phyloP scores from a whole-genome alignment of 2,113 vertebrate genomes.

The Podilymbus podiceps region DNA sequence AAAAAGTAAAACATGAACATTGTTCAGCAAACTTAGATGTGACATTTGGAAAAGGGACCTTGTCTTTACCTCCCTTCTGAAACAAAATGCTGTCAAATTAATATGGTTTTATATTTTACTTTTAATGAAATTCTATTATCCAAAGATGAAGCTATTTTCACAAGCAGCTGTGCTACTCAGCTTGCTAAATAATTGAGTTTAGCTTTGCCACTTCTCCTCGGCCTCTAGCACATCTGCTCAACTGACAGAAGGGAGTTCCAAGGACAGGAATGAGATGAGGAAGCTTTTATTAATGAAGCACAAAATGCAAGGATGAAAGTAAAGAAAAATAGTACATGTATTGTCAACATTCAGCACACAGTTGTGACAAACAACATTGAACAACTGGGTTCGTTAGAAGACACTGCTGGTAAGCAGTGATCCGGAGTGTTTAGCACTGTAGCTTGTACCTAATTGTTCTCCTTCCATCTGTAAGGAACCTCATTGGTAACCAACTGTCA shows the following conservation, averaged over 20 bases:
- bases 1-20: background rate
- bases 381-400: background rate
- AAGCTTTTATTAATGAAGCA: background rate
- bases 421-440: rapidly evolving
- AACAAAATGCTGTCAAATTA: background rate
- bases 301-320: background rate
- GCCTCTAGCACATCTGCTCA: background rate
- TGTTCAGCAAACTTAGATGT: background rate
- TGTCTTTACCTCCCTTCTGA: background rate
- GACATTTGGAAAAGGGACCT: background rate
- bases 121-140: background rate
- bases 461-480: background rate
- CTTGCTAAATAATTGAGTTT: background rate
- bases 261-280: background rate
- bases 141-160: background rate
- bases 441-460: background rate
- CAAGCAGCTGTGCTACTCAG: background rate
- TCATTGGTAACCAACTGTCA: background rate
- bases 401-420: rapidly evolving
- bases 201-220: background rate
- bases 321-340: background rate
- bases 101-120: background rate
- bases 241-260: background rate
- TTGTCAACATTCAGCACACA: background rate
- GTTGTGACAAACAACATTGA: background rate